phyloP scores from a whole-genome alignment of 1,140 invertebrate species.

The Bombyx mori region DNA sequence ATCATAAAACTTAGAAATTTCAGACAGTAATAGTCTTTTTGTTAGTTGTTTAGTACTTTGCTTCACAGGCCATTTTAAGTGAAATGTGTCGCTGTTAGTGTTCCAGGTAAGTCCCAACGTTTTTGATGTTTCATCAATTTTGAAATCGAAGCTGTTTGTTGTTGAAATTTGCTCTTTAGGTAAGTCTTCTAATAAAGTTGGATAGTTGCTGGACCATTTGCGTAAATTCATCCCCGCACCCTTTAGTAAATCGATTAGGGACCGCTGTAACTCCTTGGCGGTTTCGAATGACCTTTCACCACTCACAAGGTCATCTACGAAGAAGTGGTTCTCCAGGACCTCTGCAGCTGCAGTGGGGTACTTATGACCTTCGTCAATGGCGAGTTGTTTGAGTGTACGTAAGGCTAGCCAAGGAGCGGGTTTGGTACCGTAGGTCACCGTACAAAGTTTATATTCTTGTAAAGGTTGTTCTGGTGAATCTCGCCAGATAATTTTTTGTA shows the following conservation, averaged over 20 bases:
- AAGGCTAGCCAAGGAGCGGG: background rate
- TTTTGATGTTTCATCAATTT: conserved; percentile 10
- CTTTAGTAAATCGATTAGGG: conserved; percentile 12
- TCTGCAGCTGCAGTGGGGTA: conserved; percentile 9
- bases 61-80: too few relatives aligned
- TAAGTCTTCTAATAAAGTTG: conserved; percentile 8
- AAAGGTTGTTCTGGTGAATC: background rate
- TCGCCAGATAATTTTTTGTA: too few relatives aligned
- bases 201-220: conserved; percentile 18
- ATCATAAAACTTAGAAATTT: conserved; percentile 34
- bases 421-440: background rate
- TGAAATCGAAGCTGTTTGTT: conserved; percentile 5
- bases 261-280: conserved; percentile 12
- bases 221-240: conserved; percentile 16
- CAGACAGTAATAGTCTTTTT: conserved; percentile 14
- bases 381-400: conserved; percentile 5
- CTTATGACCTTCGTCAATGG: conserved; percentile 8
- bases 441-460: background rate
- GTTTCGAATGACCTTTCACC: conserved; percentile 15
- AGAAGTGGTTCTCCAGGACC: conserved; percentile 10
- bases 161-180: conserved; percentile 4
- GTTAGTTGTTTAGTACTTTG: background rate
- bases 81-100: background rate
- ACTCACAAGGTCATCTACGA: conserved; percentile 11
- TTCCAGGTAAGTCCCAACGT: conserved; percentile 14